Percentiles rank a stretch among this genome's conserved stretches.
phyloP scores from a whole-genome alignment of 2,113 vertebrate species.

The Malaclemys terrapin region DNA sequence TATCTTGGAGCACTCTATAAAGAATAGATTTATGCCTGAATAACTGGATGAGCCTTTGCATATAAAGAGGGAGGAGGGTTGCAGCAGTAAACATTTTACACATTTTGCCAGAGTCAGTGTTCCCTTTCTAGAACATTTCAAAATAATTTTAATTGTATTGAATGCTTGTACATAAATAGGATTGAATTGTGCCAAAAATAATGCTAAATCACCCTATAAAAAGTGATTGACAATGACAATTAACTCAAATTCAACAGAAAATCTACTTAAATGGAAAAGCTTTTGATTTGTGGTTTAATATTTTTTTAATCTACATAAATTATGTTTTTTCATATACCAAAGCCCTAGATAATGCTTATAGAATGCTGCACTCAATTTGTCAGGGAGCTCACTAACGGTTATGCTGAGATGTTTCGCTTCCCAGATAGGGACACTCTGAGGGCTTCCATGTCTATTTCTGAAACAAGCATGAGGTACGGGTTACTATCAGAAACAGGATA shows the following conservation, averaged over 20 bases:
- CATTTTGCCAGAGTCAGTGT: background rate
- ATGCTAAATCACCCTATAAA: background rate
- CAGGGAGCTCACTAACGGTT: background rate
- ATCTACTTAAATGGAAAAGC: background rate
- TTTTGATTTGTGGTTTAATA: conserved; percentile 21
- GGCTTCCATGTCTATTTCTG: background rate
- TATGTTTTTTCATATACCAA: background rate
- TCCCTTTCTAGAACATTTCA: background rate
- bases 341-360: background rate
- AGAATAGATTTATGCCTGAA: conserved; percentile 43
- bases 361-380: background rate
- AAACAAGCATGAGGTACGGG: background rate
- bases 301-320: background rate
- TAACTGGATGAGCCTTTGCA: conserved; percentile 27
- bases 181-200: background rate
- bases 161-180: background rate
- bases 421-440: background rate
- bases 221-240: background rate
- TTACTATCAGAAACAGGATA: background rate
- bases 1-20: conserved; percentile 1
- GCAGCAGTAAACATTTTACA: background rate
- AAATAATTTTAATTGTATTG: conserved; percentile 3
- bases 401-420: background rate
- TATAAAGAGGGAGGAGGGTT: background rate
- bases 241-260: conserved; percentile 1